Evolutionary conservation across 2,113 vertebrate genomes (phyloP).

Genomic region (Proterorhinus semilunaris): DNA sequence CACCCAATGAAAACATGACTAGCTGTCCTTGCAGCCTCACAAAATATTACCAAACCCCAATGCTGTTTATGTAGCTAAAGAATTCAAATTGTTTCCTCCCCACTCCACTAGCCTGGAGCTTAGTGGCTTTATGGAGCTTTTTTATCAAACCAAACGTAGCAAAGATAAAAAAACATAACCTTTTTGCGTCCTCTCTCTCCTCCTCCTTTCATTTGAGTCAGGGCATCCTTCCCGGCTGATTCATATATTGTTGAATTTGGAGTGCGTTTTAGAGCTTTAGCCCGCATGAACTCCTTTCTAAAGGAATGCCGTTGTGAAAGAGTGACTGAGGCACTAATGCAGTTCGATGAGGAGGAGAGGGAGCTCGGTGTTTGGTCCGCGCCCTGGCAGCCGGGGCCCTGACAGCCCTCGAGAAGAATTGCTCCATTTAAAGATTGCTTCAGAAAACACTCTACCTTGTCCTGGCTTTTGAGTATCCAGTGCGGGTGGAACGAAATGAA

Average conservation of each 20-base stretch:
- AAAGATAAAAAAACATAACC: not conserved
- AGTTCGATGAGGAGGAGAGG: constrained; percentile 65
- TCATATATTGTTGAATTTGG: not conserved
- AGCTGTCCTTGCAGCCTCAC: no score
- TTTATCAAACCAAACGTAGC: not conserved
- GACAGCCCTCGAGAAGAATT: constrained; percentile 77
- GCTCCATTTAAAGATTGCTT: constrained; percentile 78
- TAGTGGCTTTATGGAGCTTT: not conserved
- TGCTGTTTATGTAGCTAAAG: not conserved
- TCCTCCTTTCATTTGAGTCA: not conserved
- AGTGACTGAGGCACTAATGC: constrained; percentile 70
- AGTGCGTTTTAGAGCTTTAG: constrained; percentile 22
- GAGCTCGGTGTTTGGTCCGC: constrained; percentile 69
- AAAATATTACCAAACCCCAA: no score
- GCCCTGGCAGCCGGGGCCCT: constrained; percentile 63
- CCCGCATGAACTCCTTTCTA: constrained; percentile 35
- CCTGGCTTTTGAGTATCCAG: constrained; percentile 72
- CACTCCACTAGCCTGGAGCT: not conserved
- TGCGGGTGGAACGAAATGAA: constrained; percentile 67
- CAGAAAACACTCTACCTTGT: constrained; percentile 77
- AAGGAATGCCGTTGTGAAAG: constrained; percentile 63
- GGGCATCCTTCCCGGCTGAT: not conserved
- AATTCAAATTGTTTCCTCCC: not conserved
- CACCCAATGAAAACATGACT: not conserved
- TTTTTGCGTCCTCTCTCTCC: not conserved